These are phyloP conservation scores for Lynx canadensis DNA, from an alignment of 2,113 vertebrate genomes.

Conservation along the genomic window DNA sequence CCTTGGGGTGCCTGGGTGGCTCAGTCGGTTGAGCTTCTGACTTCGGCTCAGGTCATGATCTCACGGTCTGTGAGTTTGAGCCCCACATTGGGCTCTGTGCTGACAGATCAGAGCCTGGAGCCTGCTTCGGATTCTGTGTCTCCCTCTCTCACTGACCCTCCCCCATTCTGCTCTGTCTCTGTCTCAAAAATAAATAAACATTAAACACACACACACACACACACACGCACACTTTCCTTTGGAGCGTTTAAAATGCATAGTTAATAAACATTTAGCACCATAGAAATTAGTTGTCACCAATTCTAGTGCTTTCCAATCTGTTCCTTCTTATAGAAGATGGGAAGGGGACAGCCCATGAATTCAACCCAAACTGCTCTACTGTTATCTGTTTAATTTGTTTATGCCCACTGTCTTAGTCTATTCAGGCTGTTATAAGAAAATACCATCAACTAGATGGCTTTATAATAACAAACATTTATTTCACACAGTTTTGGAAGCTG, in stretches of 20 bases:
- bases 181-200: no score
- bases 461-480: background rate
- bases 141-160: no score
- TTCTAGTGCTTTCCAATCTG: background rate
- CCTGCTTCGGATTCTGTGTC: no score
- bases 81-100: no score
- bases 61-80: no score
- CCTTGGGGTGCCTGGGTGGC: background rate
- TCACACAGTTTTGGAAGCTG: background rate
- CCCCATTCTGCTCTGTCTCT: no score
- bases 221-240: background rate
- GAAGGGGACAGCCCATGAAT: background rate
- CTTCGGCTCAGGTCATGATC: no score
- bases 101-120: no score
- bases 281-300: background rate
- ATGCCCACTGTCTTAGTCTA: background rate
- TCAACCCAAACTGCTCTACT: background rate
- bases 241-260: background rate
- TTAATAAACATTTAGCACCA: background rate
- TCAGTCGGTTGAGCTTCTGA: no score
- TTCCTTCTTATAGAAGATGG: background rate
- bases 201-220: no score
- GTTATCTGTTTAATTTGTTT: slow-evolving; percentile 1
- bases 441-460: background rate
- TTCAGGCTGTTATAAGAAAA: background rate